Evolutionary conservation across 2,797 vertebrate genomes (phyloP), one percentile per base, ranked within the genome.

Genomic region (Liasis olivaceus): DNA sequence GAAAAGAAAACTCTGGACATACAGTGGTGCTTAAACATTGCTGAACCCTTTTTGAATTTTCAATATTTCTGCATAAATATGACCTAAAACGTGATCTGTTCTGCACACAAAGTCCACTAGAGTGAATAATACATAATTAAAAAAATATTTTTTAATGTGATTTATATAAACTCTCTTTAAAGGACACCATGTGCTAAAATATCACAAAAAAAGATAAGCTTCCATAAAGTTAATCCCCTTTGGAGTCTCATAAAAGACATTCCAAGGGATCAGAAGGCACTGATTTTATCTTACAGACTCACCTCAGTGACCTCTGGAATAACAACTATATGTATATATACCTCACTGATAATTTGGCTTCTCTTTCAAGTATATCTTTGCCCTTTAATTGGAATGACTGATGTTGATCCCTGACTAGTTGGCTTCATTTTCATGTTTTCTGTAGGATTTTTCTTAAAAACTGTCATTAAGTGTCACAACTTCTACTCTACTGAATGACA

Each of bases 191-290:
- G 69, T 47, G 0, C 0, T 28, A 69, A 84, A 87, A 85, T 31
- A 56, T 56, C 91, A 91, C 91, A 85, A 4, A 86, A 90, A 54
- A 77, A 22, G 12, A 66, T 92, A 88, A 77, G 54, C 62, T 59
- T 17, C 89, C 54, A 20, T 85, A 24, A 81, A 81, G 77, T 47
- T 81, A 87, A 93, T 59, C 59, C 69, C 51, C 89, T 89, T 86
- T 15, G 87, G 58, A 64, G 14, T 36, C 20, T 63, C 84, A 90
- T 93, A 36, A 77, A 87, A 93, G n/a, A 60, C 31, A 87, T 59
- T 31, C 86, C 87, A 42, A 77, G 69, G 86, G 12, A 56, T 93
- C 86, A 90, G 89, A 95, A 90, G 89, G n/a, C 15, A 64, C 0
- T 56, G 90, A 91, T 91, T 3, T n/a, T 90, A 84, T 0, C 0